These are phyloP conservation scores for Nematostella vectensis DNA, from an alignment of 92 coral and sea anemone species.

Conservation along the genomic window DNA sequence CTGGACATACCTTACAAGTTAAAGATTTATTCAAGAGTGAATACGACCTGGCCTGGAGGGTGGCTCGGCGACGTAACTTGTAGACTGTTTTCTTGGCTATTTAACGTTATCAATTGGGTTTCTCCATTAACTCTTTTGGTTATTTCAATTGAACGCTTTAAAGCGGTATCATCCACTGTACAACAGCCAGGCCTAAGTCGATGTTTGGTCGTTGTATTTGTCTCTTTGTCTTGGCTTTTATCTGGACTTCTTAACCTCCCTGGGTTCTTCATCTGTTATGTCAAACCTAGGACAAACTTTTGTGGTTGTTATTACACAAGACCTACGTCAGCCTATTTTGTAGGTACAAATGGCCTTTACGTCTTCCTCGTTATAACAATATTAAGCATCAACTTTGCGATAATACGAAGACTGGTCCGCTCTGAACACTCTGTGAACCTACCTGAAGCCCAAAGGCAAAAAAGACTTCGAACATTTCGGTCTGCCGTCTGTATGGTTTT, in stretches of 20 bases:
- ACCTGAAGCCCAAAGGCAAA: neutral
- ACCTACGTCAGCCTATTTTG: neutral
- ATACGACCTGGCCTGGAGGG: no score
- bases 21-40: no score
- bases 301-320: neutral
- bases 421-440: neutral
- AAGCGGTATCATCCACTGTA: neutral
- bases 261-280: neutral
- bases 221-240: neutral
- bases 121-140: neutral
- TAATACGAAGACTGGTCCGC: neutral
- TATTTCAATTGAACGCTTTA: neutral
- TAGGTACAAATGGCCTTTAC: neutral
- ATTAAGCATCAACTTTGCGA: neutral
- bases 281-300: neutral
- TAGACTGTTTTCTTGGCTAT: no score
- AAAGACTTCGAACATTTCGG: neutral
- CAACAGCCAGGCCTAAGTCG: neutral
- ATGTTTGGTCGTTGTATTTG: neutral
- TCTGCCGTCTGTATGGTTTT: neutral
- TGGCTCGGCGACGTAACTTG: no score
- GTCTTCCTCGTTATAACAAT: neutral
- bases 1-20: no score
- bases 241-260: neutral
- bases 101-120: no score